Evolutionary conservation across 2,113 vertebrate genomes (phyloP).

Genomic region (Choloepus hoffmanni): DNA sequence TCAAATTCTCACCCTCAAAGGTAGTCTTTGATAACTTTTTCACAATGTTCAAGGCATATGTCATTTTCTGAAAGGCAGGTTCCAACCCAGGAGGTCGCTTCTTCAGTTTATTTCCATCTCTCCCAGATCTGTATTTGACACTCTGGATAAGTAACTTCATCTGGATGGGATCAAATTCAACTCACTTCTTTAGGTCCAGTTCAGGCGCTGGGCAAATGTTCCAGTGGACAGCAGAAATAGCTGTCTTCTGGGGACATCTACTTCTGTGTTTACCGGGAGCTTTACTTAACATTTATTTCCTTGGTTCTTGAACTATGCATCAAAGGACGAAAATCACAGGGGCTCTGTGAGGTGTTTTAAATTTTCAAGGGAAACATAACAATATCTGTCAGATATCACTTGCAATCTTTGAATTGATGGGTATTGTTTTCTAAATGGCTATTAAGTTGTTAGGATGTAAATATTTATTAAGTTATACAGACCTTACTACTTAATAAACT

Average conservation of each 20-base stretch:
- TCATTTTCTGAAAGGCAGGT: not conserved
- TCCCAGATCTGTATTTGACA: not conserved
- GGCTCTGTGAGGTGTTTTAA: not conserved
- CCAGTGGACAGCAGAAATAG: constrained; percentile 3
- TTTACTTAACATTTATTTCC: not conserved
- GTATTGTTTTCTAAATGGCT: not conserved
- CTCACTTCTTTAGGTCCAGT: not conserved
- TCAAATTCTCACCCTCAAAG: not conserved
- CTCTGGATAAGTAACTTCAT: not conserved
- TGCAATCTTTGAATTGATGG: not conserved
- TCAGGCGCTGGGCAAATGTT: not conserved
- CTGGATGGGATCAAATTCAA: not conserved
- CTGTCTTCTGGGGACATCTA: not conserved
- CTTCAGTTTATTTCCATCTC: not conserved
- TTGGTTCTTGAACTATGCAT: not conserved
- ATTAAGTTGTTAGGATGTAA: not conserved
- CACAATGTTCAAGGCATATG: not conserved
- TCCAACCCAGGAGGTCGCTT: not conserved
- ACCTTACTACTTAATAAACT: not conserved
- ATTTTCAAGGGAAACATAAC: not conserved
- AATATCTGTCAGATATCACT: not conserved
- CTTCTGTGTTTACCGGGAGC: not conserved
- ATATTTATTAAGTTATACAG: not conserved
- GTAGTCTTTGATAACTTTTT: not conserved
- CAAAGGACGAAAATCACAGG: not conserved